These are phyloP conservation scores for Pogonus chalceus DNA, from an alignment of 1,140 invertebrate species.

Conservation along the genomic window DNA sequence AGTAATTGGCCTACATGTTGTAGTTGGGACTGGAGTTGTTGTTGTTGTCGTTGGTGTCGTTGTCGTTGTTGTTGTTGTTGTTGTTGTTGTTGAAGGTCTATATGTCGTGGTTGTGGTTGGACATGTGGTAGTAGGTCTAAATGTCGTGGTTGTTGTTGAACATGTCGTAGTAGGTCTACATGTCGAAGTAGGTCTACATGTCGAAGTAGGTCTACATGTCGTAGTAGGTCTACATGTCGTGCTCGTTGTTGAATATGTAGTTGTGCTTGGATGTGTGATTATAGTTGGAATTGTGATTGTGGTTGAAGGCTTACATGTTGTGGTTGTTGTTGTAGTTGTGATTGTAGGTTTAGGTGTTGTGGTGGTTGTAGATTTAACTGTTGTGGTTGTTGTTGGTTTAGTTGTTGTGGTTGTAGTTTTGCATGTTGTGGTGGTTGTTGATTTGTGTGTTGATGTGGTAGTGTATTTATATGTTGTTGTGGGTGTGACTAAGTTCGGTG, in stretches of 20 bases:
- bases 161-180: neutral
- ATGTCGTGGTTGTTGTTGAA: constrained; percentile 1
- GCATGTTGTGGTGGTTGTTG: neutral
- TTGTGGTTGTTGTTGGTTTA: neutral
- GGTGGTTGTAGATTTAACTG: neutral
- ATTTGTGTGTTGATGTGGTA: neutral
- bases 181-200: neutral
- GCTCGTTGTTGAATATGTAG: too few relatives aligned
- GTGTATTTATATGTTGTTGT: too few relatives aligned
- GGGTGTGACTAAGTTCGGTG: too few relatives aligned
- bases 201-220: neutral
- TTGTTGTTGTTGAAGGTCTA: neutral
- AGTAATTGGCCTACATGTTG: too few relatives aligned
- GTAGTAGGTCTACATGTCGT: too few relatives aligned
- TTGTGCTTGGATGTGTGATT: neutral
- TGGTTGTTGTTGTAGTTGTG: constrained; percentile 1
- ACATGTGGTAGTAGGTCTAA: neutral
- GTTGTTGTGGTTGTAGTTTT: neutral
- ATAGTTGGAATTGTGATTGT: constrained; percentile 1
- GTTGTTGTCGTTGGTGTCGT: neutral
- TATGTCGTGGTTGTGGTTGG: neutral
- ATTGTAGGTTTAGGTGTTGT: constrained; percentile 2
- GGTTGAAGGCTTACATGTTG: neutral
- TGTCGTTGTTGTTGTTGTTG: constrained; percentile 6
- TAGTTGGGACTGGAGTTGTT: constrained; percentile 6